A percentile compares a stretch with the other conserved stretches of the same genome.
Evolutionary conservation across 2,888 invertebrate species (phyloP).

Genomic region (Craniophora ligustri): DNA sequence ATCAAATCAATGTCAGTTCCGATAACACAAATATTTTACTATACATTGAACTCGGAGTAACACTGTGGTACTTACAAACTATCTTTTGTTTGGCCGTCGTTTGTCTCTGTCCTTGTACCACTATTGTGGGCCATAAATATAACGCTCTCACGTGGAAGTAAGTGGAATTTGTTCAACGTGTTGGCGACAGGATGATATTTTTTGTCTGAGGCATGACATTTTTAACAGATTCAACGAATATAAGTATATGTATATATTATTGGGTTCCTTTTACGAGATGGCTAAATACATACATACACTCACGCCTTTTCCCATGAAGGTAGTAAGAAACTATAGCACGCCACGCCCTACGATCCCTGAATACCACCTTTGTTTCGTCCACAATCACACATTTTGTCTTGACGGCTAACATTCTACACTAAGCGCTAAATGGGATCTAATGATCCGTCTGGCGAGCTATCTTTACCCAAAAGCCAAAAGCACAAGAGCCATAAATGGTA

Average conservation of each 20-base stretch:
- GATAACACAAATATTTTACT: no score
- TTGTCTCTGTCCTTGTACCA: conserved; percentile 71
- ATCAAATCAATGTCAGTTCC: no score
- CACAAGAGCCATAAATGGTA: no score
- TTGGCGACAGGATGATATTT: conserved; percentile 57
- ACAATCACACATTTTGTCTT: no score
- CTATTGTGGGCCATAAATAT: conserved; percentile 76
- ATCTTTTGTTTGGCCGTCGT: conserved; percentile 73
- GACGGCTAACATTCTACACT: no score
- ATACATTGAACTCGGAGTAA: conserved; percentile 22
- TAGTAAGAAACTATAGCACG: no score
- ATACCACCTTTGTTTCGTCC: no score
- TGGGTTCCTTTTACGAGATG: background rate
- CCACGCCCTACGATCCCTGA: no score
- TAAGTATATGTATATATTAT: conserved; percentile 15
- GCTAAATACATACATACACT: background rate
- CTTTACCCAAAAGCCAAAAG: no score
- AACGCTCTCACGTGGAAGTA: conserved; percentile 63
- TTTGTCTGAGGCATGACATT: conserved; percentile 52
- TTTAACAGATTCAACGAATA: conserved; percentile 31
- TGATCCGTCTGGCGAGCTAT: no score
- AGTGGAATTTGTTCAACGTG: conserved; percentile 64
- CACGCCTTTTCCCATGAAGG: no score
- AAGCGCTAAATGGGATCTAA: no score
- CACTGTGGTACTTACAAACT: conserved; percentile 59